Conservation (phyloP, 2,797 vertebrate species). For the Heterohyrax brucei region DNA sequence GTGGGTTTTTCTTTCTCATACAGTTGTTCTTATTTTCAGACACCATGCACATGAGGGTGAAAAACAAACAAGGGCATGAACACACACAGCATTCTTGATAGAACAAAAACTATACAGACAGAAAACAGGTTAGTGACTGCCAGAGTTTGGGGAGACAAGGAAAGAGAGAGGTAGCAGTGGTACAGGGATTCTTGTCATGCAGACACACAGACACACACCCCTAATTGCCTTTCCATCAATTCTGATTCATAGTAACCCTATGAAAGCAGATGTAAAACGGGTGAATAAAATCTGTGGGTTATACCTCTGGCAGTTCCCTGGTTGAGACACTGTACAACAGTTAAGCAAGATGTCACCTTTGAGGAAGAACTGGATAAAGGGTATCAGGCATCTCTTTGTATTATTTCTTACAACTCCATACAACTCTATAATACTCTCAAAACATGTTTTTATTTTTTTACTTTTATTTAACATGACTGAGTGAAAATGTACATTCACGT, state of each 20-base stretch:
- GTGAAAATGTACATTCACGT: too few species aligned
- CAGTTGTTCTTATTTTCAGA: conserved; percentile 62
- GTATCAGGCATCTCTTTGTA: neutral
- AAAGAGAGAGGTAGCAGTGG: neutral
- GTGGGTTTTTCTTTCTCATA: neutral
- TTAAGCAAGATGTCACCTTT: neutral
- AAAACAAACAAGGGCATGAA: conserved; percentile 82
- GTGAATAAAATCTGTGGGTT: neutral
- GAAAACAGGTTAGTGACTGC: neutral
- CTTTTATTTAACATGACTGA: too few species aligned
- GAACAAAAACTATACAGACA: neutral
- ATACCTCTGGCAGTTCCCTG: neutral
- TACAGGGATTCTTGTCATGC: neutral
- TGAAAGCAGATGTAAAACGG: neutral
- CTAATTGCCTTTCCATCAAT: too few species aligned
- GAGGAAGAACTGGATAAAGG: neutral
- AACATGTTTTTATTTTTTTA: neutral
- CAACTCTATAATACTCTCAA: conserved; percentile 30
- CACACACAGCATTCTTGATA: conserved; percentile 75
- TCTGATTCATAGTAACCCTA: too few species aligned
- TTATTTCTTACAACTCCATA: conserved; percentile 37
- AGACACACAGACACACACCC: neutral
- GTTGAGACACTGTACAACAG: neutral
- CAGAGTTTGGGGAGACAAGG: neutral
- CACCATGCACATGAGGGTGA: neutral